Evolutionary conservation across 2,888 invertebrate species (phyloP), one percentile per base, ranked within the genome.

Genomic region (Campoplex nolae): DNA sequence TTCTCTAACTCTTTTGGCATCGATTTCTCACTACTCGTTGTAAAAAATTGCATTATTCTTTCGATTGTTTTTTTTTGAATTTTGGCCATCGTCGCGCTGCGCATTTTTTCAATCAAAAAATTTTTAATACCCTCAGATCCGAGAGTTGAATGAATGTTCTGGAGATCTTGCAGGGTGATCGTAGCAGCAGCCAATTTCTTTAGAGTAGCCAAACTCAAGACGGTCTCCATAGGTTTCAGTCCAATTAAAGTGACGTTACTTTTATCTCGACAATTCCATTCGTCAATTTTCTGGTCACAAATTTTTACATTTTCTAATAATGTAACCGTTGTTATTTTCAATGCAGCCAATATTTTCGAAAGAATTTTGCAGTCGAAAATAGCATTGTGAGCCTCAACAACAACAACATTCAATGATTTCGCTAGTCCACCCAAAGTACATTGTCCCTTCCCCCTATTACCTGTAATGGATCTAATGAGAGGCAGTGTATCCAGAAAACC

Each of bases 351-450:
- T 16, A 86, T 71, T 80, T 86, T 84, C 16, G 51, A 68, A 32
- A 86, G 48, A 28, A 88, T 84, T 68, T 81, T 23, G 51, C 83
- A 77, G 32, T 86, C 86, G 16, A 54, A 70, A 65, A 86, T 71
- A n/a, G 86, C 88, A 82, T 86, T 88, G 74, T 88, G 88, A 32
- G 86, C 86, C 38, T 80, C 86, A 42, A 48, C 62, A 62, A 67
- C 13, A n/a, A 16, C 28, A 70, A 86, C 38, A 62, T 88, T 79
- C 38, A 86, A 76, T 3, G 42, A 54, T 23, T 74, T 70, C 18
- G 82, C 79, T 68, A 88, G 65, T 13, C 73, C 85, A 48, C 48
- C 48, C 8, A 86, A 16, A 58, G 73, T 58, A 62, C 77, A 88
- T 88, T 76, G n/a, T 16, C 81, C 85, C 35, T 73, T 83, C 8